Base-by-base conservation (phyloP, 2,888 invertebrate species). In the Laspeyria flexula region DNA sequence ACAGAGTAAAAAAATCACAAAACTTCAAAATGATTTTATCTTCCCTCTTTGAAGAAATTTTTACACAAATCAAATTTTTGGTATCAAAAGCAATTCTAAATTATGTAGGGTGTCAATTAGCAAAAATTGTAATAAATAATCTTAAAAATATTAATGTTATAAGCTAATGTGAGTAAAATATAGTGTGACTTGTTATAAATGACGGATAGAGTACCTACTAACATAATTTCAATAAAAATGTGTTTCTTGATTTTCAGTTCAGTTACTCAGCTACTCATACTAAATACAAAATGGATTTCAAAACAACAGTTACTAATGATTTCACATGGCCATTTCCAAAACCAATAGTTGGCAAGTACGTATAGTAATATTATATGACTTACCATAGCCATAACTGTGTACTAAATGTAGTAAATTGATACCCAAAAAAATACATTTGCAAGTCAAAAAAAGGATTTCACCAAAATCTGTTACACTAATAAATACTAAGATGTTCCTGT, bases 271-370 rank as follows among this genome's bases (percentile, higher is more conserved):
- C 3, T 3, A 5, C 3, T 3, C 5, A 18, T 18, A 18, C 2
- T 18, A 18, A 2, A 3, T 31, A 11, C 47, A 76, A 55, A 55
- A 92, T 92, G 84, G 86, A 93, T 73, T 94, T 94, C 64, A 76
- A 79, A 53, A 92, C 93, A 4, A 86, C 85, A 23, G 85, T 82
- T 42, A 88, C 88, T 54, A 86, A 79, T 51, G 94, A 94, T 59
- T 95, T 85, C 67, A 88, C 86, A 70, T 95, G 95, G 94, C 95
- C 95, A 0, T 93, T 93, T 75, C 85, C 93, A 23, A 93, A 93
- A 61, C 94, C 94, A 0, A 67, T 94, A 3, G 77, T 93, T 34
- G 89, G 93, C 53, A 94, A 88, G 94, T 94, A 87, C 53, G 83
- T 73, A 44, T 3, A 27, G 39, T 49, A 12, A 10, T 43, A 50